Evolutionary conservation across 2,797 vertebrate species (phyloP).

Genomic region (Babyrousa celebensis): DNA sequence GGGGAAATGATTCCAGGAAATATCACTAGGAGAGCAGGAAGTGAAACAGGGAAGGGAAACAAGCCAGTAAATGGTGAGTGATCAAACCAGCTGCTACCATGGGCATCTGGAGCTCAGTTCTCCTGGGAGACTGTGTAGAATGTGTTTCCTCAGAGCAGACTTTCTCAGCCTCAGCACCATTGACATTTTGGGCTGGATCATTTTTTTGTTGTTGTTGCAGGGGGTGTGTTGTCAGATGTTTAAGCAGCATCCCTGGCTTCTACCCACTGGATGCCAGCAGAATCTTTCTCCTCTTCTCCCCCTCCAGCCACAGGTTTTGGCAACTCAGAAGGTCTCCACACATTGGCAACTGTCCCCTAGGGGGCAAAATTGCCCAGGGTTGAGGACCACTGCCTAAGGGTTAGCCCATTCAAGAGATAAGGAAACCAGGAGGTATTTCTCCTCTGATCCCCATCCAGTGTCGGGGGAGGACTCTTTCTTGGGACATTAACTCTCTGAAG

Average conservation of each 20-base stretch:
- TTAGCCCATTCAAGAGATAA: background rate
- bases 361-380: background rate
- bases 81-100: background rate
- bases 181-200: background rate
- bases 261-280: background rate
- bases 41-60: background rate
- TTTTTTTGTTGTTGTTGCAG: background rate
- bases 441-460: background rate
- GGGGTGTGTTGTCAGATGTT: background rate
- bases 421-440: background rate
- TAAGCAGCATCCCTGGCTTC: background rate
- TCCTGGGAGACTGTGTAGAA: background rate
- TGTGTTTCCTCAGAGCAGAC: background rate
- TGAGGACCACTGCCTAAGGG: background rate
- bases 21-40: background rate
- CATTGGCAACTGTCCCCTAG: background rate
- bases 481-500: background rate
- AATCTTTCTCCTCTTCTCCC: background rate
- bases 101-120: background rate
- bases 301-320: background rate
- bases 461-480: background rate
- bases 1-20: constrained; percentile 7
- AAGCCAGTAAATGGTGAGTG: background rate
- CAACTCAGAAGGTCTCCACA: constrained; percentile 14
- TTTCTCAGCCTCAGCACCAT: background rate